Conservation (phyloP, 2,888 invertebrate species). For the Pediacus dermestoides region DNA sequence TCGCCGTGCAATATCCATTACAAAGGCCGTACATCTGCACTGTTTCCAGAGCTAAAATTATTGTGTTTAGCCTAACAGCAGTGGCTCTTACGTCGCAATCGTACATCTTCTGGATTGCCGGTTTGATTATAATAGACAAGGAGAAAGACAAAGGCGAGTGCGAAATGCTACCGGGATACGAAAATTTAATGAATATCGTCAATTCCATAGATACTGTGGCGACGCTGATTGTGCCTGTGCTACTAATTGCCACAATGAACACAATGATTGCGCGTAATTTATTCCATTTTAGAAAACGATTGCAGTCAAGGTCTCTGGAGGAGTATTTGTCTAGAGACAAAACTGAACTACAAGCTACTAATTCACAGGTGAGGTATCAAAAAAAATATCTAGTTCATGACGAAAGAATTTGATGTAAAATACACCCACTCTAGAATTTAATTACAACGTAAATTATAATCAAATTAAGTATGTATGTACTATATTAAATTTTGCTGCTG, state of each 20-base stretch:
- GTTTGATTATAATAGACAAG: slow-evolving; percentile 25
- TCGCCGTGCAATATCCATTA: slow-evolving; percentile 62
- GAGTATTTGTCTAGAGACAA: not conserved
- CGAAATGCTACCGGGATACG: slow-evolving; percentile 53
- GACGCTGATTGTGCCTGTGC: slow-evolving; percentile 60
- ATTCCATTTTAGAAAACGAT: slow-evolving; percentile 6
- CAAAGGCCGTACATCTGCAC: slow-evolving; percentile 60
- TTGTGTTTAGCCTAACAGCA: slow-evolving; percentile 49
- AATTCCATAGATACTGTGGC: slow-evolving; percentile 60
- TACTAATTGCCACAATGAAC: slow-evolving; percentile 62
- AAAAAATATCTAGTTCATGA: too few species aligned
- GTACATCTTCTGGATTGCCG: slow-evolving; percentile 45
- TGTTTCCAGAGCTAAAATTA: slow-evolving; percentile 56
- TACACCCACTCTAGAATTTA: too few species aligned
- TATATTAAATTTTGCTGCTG: too few species aligned
- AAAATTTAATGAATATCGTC: slow-evolving; percentile 54
- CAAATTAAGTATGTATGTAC: too few species aligned
- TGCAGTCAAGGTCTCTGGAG: not conserved
- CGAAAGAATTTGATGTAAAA: too few species aligned
- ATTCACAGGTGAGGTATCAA: slow-evolving; percentile 3
- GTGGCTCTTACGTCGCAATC: slow-evolving; percentile 48
- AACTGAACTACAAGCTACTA: not conserved
- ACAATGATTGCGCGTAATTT: slow-evolving; percentile 58
- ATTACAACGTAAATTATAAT: too few species aligned
- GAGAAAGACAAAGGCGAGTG: slow-evolving; percentile 44